Conservation (phyloP, 2,113 vertebrate species). For the Corvus moneduloides region DNA sequence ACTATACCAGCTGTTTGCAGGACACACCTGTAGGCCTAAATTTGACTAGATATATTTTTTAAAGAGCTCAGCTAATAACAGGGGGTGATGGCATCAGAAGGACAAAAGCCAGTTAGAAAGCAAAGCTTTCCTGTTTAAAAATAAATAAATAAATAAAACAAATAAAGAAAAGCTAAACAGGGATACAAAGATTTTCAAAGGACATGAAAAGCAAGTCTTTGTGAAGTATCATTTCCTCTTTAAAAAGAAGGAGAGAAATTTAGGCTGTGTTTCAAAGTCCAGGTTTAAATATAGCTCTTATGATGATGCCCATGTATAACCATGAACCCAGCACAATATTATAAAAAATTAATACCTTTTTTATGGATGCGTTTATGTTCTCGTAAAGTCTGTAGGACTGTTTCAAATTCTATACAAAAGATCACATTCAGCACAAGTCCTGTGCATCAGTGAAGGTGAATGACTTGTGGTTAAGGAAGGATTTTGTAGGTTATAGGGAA, state of each 20-base stretch:
- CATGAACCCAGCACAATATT: not conserved
- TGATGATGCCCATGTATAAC: not conserved
- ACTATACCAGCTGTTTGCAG: slow-evolving; percentile 18
- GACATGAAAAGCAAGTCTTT: not conserved
- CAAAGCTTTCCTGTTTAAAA: slow-evolving; percentile 37
- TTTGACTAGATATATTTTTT: not conserved
- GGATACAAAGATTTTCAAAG: slow-evolving; percentile 6
- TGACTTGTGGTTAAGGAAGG: not conserved
- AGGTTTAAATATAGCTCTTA: not conserved
- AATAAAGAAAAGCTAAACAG: not conserved
- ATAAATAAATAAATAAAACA: not conserved
- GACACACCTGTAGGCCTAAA: slow-evolving; percentile 46
- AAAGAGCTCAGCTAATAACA: not conserved
- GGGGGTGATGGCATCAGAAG: not conserved
- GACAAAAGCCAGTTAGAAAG: not conserved
- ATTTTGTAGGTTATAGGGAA: not conserved
- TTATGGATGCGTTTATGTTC: not conserved
- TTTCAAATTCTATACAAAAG: not conserved
- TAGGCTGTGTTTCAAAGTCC: not conserved
- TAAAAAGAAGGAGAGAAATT: not conserved
- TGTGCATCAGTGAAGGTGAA: not conserved
- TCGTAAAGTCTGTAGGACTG: not conserved
- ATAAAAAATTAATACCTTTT: not conserved
- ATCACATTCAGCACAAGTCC: not conserved
- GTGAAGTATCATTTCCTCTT: not conserved